Percentiles rank a stretch among this genome's conserved stretches.
Conservation (phyloP, 1,140 invertebrate species). For the Cotesia glomerata region DNA sequence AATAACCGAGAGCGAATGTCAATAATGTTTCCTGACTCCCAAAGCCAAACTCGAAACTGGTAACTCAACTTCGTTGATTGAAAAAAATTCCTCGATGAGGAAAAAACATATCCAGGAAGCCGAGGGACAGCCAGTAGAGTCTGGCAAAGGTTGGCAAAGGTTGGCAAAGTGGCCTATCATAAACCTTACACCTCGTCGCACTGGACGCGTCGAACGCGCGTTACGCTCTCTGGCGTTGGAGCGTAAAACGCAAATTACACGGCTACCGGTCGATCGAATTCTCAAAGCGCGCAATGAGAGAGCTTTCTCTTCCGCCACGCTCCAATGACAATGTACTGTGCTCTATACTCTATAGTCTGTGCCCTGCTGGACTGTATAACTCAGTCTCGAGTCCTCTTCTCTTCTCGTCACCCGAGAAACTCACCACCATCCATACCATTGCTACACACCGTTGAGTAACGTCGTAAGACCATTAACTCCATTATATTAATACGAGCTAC, state of each 20-base stretch:
- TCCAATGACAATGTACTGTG: neutral
- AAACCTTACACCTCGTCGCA: slow-evolving; percentile 19
- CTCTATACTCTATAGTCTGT: neutral
- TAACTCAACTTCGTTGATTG: too few relatives aligned
- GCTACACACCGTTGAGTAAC: too few relatives aligned
- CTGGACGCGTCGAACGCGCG: neutral
- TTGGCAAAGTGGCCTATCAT: slow-evolving; percentile 22
- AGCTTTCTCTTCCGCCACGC: neutral
- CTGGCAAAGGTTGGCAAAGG: slow-evolving; percentile 12
- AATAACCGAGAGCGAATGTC: too few relatives aligned
- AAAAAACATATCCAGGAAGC: slow-evolving; percentile 7
- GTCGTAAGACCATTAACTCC: too few relatives aligned
- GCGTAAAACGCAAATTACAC: slow-evolving; percentile 35
- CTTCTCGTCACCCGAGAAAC: too few relatives aligned
- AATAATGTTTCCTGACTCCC: too few relatives aligned
- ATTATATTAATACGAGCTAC: too few relatives aligned
- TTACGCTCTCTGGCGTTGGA: slow-evolving; percentile 30
- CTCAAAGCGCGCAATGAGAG: slow-evolving; percentile 21
- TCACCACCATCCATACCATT: too few relatives aligned
- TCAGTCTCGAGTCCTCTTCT: too few relatives aligned
- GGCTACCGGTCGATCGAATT: slow-evolving; percentile 32
- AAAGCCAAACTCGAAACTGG: too few relatives aligned
- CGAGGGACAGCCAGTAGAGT: neutral
- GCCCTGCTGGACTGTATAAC: too few relatives aligned
- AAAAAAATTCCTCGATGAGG: too few relatives aligned